Evolutionary conservation across 2,797 vertebrate species (phyloP).

Genomic region (Cuculus canorus): DNA sequence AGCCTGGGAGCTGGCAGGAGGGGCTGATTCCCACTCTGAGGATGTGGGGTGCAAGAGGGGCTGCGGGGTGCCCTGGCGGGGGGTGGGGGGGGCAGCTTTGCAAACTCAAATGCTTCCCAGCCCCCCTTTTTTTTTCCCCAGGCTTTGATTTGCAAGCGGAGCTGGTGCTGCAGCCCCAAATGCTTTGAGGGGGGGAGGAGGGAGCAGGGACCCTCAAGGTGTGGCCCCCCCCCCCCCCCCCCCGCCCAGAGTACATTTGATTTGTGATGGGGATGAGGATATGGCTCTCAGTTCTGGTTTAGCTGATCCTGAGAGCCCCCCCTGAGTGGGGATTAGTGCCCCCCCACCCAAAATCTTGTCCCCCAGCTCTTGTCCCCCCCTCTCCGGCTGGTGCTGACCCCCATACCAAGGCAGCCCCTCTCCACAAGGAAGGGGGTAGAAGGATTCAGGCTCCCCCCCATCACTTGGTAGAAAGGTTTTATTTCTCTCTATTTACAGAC

Average conservation of each 20-base stretch:
- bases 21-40: background rate
- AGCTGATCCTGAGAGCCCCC: background rate
- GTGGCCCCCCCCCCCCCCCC: too few relatives aligned
- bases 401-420: background rate
- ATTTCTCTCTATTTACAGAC: slow-evolving; percentile 72
- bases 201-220: background rate
- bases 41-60: background rate
- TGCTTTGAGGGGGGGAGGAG: background rate
- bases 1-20: background rate
- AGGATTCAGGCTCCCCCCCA: background rate
- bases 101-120: background rate
- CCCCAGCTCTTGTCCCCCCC: background rate
- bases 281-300: background rate
- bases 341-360: background rate
- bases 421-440: background rate
- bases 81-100: background rate
- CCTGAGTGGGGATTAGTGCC: background rate
- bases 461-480: slow-evolving; percentile 40
- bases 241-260: background rate
- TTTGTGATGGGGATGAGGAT: too few relatives aligned
- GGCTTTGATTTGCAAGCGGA: background rate
- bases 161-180: background rate
- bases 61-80: background rate
- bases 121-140: rapidly evolving
- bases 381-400: background rate